These are phyloP conservation scores for Coelopa frigida DNA, from an alignment of 1,140 invertebrate genomes.

Conservation along the genomic window DNA sequence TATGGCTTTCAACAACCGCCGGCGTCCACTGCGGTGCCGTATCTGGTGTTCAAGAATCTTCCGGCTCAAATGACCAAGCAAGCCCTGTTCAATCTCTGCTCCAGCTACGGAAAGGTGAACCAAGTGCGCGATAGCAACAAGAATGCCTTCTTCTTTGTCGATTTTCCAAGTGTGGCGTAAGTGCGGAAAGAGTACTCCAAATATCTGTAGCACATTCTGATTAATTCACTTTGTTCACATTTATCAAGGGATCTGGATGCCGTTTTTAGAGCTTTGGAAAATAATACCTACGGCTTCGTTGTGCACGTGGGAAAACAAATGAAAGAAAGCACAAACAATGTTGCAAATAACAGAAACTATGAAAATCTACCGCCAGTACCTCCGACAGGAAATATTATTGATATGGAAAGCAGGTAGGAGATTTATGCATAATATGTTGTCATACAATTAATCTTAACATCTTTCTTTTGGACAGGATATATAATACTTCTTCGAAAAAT, in stretches of 20 bases:
- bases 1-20: background rate
- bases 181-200: background rate
- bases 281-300: slow-evolving; percentile 13
- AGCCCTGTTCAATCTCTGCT: slow-evolving; percentile 9
- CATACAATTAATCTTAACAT: background rate
- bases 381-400: background rate
- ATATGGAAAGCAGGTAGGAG: slow-evolving; percentile 7
- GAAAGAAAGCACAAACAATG: slow-evolving; percentile 1
- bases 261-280: slow-evolving; percentile 8
- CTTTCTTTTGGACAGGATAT: background rate
- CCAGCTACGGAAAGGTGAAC: slow-evolving; percentile 1
- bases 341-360: background rate
- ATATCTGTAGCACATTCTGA: background rate
- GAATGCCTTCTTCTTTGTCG: slow-evolving; percentile 8
- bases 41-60: slow-evolving; percentile 8
- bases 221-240: background rate
- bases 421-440: background rate
- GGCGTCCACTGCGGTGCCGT: background rate
- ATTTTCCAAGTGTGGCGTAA: slow-evolving; percentile 14
- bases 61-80: slow-evolving; percentile 6
- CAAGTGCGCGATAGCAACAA: slow-evolving; percentile 8
- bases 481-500: background rate
- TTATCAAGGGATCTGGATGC: slow-evolving; percentile 10
- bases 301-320: slow-evolving; percentile 10
- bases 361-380: background rate